Evolutionary conservation across 1,140 invertebrate species (phyloP).

Genomic region (silkworm (Bombyx mori)): ASM3026992v2 NC_085126.1:3059001-3059500

Average conservation of each 20-base stretch:
- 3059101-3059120: no score
- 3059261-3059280: slow-evolving; percentile 42
- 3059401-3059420: slow-evolving; percentile 29
- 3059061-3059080: no score
- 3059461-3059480: slow-evolving; percentile 23
- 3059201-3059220: no score
- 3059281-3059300: slow-evolving; percentile 52
- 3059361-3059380: slow-evolving; percentile 66
- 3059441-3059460: slow-evolving; percentile 60
- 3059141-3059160: no score
- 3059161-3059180: no score
- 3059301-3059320: slow-evolving; percentile 30
- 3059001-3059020: no score
- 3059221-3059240: slow-evolving; percentile 43
- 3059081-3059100: no score
- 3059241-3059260: slow-evolving; percentile 47
- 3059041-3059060: no score
- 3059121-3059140: no score
- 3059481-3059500: slow-evolving; percentile 25
- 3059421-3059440: slow-evolving; percentile 58
- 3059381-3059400: slow-evolving; percentile 51
- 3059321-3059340: slow-evolving; percentile 60
- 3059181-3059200: no score
- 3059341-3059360: slow-evolving; percentile 68
- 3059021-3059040: no score